Evolutionary conservation across 2,113 vertebrate genomes (phyloP).

Genomic region (Gasterosteus nipponicus): DNA sequence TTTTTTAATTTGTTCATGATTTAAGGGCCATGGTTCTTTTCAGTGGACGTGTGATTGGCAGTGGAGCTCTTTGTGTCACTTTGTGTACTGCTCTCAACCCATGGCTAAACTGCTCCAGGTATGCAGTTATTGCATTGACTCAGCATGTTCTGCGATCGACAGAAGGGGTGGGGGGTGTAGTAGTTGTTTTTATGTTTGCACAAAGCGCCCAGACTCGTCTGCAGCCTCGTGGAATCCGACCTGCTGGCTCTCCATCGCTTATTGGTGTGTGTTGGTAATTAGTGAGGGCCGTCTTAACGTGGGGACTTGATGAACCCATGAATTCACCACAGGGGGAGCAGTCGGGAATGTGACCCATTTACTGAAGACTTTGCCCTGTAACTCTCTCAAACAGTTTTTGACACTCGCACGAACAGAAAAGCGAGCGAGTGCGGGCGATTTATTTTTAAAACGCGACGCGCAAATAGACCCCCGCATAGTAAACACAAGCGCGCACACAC

Average conservation of each 20-base stretch:
- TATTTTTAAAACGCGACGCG: neutral
- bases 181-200: slow-evolving; percentile 13
- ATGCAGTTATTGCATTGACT: slow-evolving; percentile 42
- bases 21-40: neutral
- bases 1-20: neutral
- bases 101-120: slow-evolving; percentile 17
- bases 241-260: slow-evolving; percentile 28
- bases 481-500: neutral
- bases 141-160: slow-evolving; percentile 29
- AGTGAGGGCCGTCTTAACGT: slow-evolving; percentile 43
- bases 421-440: slow-evolving; percentile 1
- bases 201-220: slow-evolving; percentile 13
- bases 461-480: neutral
- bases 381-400: slow-evolving; percentile 21
- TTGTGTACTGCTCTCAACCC: slow-evolving; percentile 31
- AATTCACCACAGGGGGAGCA: slow-evolving; percentile 46
- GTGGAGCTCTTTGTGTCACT: slow-evolving; percentile 52
- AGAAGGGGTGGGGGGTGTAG: neutral
- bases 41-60: neutral
- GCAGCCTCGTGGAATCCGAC: slow-evolving; percentile 31
- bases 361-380: slow-evolving; percentile 39
- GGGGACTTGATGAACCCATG: slow-evolving; percentile 47
- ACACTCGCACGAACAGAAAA: neutral
- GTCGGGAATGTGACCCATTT: slow-evolving; percentile 66
- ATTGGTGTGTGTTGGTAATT: slow-evolving; percentile 57